These are phyloP conservation scores for Platichthys stellatus DNA, from an alignment of 2,113 vertebrate genomes.

Conservation along the genomic window DNA sequence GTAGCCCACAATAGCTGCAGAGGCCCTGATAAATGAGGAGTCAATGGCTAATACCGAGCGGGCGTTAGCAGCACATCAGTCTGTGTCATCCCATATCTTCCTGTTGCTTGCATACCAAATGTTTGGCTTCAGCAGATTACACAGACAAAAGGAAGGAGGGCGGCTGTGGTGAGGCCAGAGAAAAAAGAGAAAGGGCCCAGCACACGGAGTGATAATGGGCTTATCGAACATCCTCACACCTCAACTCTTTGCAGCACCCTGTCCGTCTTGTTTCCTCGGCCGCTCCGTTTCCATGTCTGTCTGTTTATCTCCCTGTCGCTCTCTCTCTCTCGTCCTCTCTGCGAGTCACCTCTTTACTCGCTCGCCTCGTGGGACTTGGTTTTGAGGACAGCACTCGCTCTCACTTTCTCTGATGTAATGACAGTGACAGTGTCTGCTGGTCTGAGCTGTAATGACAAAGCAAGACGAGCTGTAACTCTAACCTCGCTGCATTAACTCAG, in stretches of 20 bases:
- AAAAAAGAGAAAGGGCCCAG: slow-evolving; percentile 40
- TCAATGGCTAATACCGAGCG: slow-evolving; percentile 35
- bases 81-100: slow-evolving; percentile 57
- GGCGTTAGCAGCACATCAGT: slow-evolving; percentile 58
- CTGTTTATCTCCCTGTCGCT: slow-evolving; percentile 35
- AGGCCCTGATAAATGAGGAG: slow-evolving; percentile 56
- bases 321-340: slow-evolving; percentile 13
- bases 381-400: slow-evolving; percentile 20
- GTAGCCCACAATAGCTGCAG: slow-evolving; percentile 31
- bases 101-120: slow-evolving; percentile 42
- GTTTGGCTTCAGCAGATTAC: slow-evolving; percentile 56
- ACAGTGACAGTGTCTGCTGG: neutral
- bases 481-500: neutral
- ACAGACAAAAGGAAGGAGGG: slow-evolving; percentile 50
- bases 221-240: slow-evolving; percentile 69
- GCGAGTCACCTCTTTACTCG: slow-evolving; percentile 5
- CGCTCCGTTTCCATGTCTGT: slow-evolving; percentile 16
- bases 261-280: slow-evolving; percentile 24
- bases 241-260: slow-evolving; percentile 33
- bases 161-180: neutral
- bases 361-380: slow-evolving; percentile 6
- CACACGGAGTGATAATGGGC: slow-evolving; percentile 60
- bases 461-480: slow-evolving; percentile 27
- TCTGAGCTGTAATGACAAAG: slow-evolving; percentile 29
- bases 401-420: neutral